A percentile compares a stretch with the other conserved stretches of the same genome.
Evolutionary conservation across 1,140 invertebrate species (phyloP).

Genomic region (Dinoponera quadriceps): DNA sequence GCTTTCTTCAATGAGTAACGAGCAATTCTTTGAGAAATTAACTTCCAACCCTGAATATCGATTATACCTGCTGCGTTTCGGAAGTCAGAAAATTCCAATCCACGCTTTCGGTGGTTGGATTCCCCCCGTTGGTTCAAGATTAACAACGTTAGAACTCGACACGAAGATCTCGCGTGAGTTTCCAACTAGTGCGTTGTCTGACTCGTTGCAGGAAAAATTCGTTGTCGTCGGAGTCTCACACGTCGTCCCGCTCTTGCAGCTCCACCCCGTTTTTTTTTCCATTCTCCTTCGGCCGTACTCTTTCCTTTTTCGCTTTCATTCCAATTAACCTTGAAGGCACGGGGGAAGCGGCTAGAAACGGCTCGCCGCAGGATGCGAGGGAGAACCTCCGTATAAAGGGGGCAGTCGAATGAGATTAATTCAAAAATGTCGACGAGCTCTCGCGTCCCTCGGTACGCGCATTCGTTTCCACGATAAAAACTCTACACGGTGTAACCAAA

Average conservation of each 20-base stretch:
- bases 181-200: background rate
- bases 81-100: background rate
- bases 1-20: too few relatives aligned
- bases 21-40: too few relatives aligned
- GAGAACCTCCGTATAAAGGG: conserved; percentile 73
- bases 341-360: conserved; percentile 63
- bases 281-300: conserved; percentile 4
- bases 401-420: conserved; percentile 82
- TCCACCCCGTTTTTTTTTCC: conserved; percentile 41
- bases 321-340: conserved; percentile 80
- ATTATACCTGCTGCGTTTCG: background rate
- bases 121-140: background rate
- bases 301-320: conserved; percentile 73
- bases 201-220: conserved; percentile 38
- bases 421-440: conserved; percentile 74
- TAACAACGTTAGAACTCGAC: background rate
- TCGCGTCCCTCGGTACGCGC: conserved; percentile 63
- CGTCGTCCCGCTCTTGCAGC: conserved; percentile 14
- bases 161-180: conserved; percentile 9
- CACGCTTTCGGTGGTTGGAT: background rate
- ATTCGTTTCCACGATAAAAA: conserved; percentile 49
- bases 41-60: too few relatives aligned
- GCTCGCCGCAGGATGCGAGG: conserved; percentile 68
- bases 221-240: conserved; percentile 27
- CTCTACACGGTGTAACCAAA: conserved; percentile 32